Conservation (phyloP, 2,888 invertebrate genomes). For the Dryadula phaetusa region DNA sequence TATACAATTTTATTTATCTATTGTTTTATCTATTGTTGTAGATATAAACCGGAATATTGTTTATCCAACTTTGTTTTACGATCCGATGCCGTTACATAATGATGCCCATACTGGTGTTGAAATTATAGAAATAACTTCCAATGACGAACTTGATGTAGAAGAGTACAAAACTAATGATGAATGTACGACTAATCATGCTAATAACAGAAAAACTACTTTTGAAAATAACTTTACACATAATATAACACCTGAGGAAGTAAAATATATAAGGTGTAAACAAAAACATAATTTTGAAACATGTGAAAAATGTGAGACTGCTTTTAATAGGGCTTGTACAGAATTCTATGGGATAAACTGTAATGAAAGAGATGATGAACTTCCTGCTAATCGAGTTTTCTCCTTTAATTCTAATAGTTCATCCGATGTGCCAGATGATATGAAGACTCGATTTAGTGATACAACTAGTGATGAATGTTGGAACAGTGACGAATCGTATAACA, state of each 20-base stretch:
- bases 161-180: slow-evolving; percentile 42
- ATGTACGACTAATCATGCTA: slow-evolving; percentile 55
- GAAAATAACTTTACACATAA: slow-evolving; percentile 54
- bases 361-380: slow-evolving; percentile 8
- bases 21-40: slow-evolving; percentile 35
- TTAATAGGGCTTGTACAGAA: slow-evolving; percentile 32
- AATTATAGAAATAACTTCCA: slow-evolving; percentile 64
- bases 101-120: slow-evolving; percentile 52
- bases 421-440: slow-evolving; percentile 56
- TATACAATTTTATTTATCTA: neutral
- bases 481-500: slow-evolving; percentile 48
- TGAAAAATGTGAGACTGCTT: slow-evolving; percentile 26
- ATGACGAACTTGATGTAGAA: slow-evolving; percentile 42
- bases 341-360: slow-evolving; percentile 34
- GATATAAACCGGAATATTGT: slow-evolving; percentile 47
- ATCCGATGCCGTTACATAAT: slow-evolving; percentile 23
- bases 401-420: slow-evolving; percentile 57
- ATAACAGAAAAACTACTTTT: slow-evolving; percentile 43
- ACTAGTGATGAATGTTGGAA: slow-evolving; percentile 45
- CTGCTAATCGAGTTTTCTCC: slow-evolving; percentile 55
- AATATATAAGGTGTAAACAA: slow-evolving; percentile 44
- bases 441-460: slow-evolving; percentile 49
- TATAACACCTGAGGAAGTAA: slow-evolving; percentile 55
- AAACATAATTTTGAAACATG: slow-evolving; percentile 13
- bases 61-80: slow-evolving; percentile 37